Percentiles rank a stretch among this genome's conserved stretches.
phyloP scores from a whole-genome alignment of 2,888 invertebrate genomes.

The Drosophila greeni region DNA sequence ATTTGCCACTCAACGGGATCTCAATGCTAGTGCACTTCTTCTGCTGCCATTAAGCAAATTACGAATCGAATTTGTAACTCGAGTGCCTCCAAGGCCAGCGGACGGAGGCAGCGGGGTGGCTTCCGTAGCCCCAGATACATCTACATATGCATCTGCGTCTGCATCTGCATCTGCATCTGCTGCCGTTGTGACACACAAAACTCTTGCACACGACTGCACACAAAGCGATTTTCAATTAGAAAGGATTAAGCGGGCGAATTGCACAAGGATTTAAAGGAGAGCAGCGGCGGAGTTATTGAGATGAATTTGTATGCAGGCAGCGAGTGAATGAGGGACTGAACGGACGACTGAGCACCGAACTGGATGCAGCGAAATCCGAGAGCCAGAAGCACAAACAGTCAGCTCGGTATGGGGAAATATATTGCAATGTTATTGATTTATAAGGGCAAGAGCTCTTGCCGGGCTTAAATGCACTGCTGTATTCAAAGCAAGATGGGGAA shows the following conservation, averaged over 20 bases:
- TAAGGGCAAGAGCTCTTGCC: constrained; percentile 58
- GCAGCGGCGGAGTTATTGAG: constrained; percentile 62
- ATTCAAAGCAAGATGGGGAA: constrained; percentile 12
- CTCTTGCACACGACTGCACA: constrained; percentile 44
- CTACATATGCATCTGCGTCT: not conserved
- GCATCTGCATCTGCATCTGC: constrained; percentile 2
- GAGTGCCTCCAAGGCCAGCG: constrained; percentile 58
- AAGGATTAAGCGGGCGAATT: constrained; percentile 68
- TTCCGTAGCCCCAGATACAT: not conserved
- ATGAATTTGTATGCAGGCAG: constrained; percentile 63
- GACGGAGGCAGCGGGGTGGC: not conserved
- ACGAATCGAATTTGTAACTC: constrained; percentile 50
- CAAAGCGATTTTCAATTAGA: constrained; percentile 72
- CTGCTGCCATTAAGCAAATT: constrained; percentile 66
- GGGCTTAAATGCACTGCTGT: constrained; percentile 52
- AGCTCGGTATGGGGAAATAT: constrained; percentile 57
- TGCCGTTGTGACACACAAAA: constrained; percentile 30
- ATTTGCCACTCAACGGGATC: constrained; percentile 44
- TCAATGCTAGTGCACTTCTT: constrained; percentile 57
- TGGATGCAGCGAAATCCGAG: constrained; percentile 38
- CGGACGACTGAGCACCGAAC: constrained; percentile 35
- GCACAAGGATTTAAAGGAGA: constrained; percentile 68
- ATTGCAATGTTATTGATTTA: constrained; percentile 71
- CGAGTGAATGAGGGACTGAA: constrained; percentile 45
- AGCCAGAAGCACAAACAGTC: constrained; percentile 33